Base-by-base conservation (phyloP, 2,888 invertebrate genomes). In the Synergus gifuensis region DNA sequence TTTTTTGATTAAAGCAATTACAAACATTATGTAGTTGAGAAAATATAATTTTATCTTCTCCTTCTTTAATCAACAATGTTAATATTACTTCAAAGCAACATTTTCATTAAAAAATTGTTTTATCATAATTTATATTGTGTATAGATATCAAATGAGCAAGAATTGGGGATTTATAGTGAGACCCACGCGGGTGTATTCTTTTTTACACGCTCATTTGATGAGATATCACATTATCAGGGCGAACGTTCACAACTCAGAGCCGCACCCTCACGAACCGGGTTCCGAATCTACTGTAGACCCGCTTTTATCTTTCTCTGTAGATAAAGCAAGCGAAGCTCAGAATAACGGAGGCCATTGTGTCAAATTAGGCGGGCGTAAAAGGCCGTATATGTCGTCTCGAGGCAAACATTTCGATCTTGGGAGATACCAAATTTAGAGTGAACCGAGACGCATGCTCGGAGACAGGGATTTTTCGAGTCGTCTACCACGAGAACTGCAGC, bases 331-430 rank as follows among this genome's bases (percentile, higher is more conserved):
- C 62, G 69, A 42, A 73, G 79, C 80, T 62, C 67, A 40, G 66
- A 67, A 77, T 77, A 76, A 79, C 76, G 66, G 76, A 77, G 79
- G 80, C 79, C 80, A 82, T 82, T 79, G 79, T 79, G 82, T 82
- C 82, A 79, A 81, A 82, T 82, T 84, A 81, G 80, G 76, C 40
- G 78, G 67, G 49, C 63, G 73, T 78, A 81, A 81, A 81, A 77
- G 22, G 80, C 77, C 77, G 78, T 77, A 79, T 79, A 79, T 69
- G 76, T 76, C 76, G 58, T 46, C 44, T 58, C 81, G 64, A 62
- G 81, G 78, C 79, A 76, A 78, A 76, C 78, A 77, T 73, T 80
- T 80, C 76, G 60, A 54, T 79, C 78, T 64, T 42, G 22, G 63
- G 28, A 77, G 80, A 77, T 64, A 77, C 63, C 76, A 3, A 80